Base-by-base conservation (phyloP, 1,140 invertebrate genomes). In the Pseudobourletiella spinata region DNA sequence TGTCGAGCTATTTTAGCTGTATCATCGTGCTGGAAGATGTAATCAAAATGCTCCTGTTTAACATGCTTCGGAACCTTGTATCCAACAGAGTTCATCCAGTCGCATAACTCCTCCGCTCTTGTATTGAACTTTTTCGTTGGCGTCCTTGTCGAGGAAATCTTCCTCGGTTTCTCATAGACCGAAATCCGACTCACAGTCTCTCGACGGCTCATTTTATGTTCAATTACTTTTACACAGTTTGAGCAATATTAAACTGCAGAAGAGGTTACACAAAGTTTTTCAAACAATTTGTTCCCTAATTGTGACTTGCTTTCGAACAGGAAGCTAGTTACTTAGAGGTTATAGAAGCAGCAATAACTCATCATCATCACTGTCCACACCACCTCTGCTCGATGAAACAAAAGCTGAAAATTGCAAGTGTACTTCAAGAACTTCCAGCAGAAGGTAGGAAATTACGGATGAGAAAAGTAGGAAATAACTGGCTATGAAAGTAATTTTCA, bases 11-110 rank as follows among this genome's bases (percentile, higher is more conserved):
- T 42, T 6, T 22, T 52, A 2, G 57, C 51, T 1, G 30, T 56
- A 24, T 68, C 63, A 35, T 62, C 48, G 61, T 65, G 61, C 59
- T 68, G 57, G 30, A 68, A 68, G 18, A 68, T 43, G 28, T 63
- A 65, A 26, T 65, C 67, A 44, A 43, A 65, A 50, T 68, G 67
- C 18, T 65, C 60, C 0, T 44, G 25, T 28, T 57, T 56, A 24
- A 42, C 25, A 18, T 63, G 24, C 35, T 61, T 65, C n/a, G 60
- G 51, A 0, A 57, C 22, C 39, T 58, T 26, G 44, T 68, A 68
- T 1, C 67, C 63, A 15, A 63, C 20, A 26, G 8, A 24, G 26
- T 61, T 61, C 20, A 68, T 20, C 46, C 39, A 63, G 1, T 59
- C 58, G 3, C 59, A 26, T 42, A 68, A 61, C n/a, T 65, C 51